Percentiles rank a stretch among this genome's conserved stretches.
These are phyloP conservation scores for Scolanthus callimorphus DNA, from an alignment of 92 coral and sea anemone species.

Conservation along the genomic window DNA sequence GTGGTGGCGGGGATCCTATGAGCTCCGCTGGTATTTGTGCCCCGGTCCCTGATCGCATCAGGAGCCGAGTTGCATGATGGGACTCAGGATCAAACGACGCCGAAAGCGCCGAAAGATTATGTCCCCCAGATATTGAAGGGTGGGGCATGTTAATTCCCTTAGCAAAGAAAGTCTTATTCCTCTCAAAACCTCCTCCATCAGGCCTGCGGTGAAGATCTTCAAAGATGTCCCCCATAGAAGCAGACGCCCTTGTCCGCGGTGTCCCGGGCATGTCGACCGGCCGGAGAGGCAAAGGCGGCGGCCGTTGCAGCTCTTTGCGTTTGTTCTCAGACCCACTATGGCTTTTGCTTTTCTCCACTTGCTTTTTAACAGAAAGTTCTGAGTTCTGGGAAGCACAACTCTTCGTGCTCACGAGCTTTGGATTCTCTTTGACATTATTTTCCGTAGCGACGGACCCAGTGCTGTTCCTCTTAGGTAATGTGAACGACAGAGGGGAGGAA, in stretches of 20 bases:
- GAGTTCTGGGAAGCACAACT: neutral
- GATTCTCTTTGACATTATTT: constrained; percentile 4
- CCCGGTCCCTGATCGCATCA: constrained; percentile 17
- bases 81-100: constrained; percentile 29
- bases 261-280: constrained; percentile 6
- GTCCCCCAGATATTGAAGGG: neutral
- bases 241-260: constrained; percentile 24
- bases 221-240: constrained; percentile 43
- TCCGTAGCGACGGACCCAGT: constrained; percentile 20
- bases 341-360: constrained; percentile 26
- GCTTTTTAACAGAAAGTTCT: neutral
- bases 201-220: constrained; percentile 42
- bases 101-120: constrained; percentile 4
- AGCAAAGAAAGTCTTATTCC: constrained; percentile 30
- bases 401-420: neutral
- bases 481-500: constrained; percentile 35
- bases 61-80: constrained; percentile 12
- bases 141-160: constrained; percentile 11
- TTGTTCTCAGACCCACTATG: constrained; percentile 12
- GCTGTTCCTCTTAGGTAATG: constrained; percentile 40
- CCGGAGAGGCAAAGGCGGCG: constrained; percentile 56
- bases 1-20: neutral
- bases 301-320: constrained; percentile 1
- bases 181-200: constrained; percentile 18
- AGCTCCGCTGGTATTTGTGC: constrained; percentile 3